phyloP scores from a whole-genome alignment of 2,797 vertebrate species.

The Rachycentron canadum region DNA sequence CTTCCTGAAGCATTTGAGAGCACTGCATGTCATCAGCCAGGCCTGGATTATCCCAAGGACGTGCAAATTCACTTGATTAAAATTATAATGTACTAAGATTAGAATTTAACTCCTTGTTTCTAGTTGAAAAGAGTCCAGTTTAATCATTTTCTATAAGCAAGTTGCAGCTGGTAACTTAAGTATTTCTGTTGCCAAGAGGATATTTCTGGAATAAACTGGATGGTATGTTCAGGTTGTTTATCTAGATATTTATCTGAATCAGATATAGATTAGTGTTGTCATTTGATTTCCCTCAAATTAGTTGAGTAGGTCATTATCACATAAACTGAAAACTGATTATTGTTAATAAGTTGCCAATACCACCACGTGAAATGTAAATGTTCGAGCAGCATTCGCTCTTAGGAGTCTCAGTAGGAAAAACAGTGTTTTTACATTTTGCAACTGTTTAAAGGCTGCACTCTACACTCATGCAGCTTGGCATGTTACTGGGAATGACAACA shows the following conservation, averaged over 20 bases:
- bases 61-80: slow-evolving; percentile 80
- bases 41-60: slow-evolving; percentile 76
- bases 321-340: neutral
- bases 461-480: slow-evolving; percentile 11
- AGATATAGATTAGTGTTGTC: neutral
- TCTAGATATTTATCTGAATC: neutral
- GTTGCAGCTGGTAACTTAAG: slow-evolving; percentile 37
- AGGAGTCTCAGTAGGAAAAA: neutral
- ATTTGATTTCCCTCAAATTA: slow-evolving; percentile 23
- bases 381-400: neutral
- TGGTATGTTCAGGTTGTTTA: slow-evolving; percentile 1
- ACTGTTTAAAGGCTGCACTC: slow-evolving; percentile 16
- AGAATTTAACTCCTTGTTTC: slow-evolving; percentile 71
- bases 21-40: slow-evolving; percentile 74
- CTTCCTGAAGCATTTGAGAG: slow-evolving; percentile 69
- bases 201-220: slow-evolving; percentile 12
- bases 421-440: slow-evolving; percentile 1
- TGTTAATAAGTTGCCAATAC: slow-evolving; percentile 30
- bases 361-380: neutral
- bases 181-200: slow-evolving; percentile 21
- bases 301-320: slow-evolving; percentile 17
- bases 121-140: slow-evolving; percentile 63
- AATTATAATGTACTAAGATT: slow-evolving; percentile 78
- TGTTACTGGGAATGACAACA: slow-evolving; percentile 27
- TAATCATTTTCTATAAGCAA: slow-evolving; percentile 40